Conservation (phyloP, 2,797 vertebrate genomes). For the Eidolon dupreanum region DNA sequence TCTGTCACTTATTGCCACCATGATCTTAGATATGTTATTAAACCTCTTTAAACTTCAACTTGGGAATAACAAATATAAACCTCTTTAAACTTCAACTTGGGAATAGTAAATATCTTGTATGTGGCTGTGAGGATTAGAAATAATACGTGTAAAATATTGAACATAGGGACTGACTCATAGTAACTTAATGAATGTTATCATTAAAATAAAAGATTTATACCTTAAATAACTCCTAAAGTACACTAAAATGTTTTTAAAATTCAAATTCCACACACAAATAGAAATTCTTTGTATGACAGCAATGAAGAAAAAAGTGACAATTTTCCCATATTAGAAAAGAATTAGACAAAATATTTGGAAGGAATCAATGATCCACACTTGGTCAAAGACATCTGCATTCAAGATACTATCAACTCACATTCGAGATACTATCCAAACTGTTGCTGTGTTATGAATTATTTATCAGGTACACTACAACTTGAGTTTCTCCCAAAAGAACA, state of each 20-base stretch:
- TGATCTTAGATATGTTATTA: conserved; percentile 4
- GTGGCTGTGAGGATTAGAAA: conserved; percentile 25
- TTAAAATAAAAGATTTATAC: conserved; percentile 16
- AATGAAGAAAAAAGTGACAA: conserved; percentile 26
- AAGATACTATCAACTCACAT: not conserved
- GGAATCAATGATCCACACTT: not conserved
- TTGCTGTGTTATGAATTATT: not conserved
- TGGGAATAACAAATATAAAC: conserved; percentile 31
- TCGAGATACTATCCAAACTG: not conserved
- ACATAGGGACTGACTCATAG: not conserved
- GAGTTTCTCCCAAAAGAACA: conserved; percentile 26
- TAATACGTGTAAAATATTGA: conserved; percentile 13
- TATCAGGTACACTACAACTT: conserved; percentile 16
- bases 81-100: conserved; percentile 30
- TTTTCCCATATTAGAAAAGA: conserved; percentile 36
- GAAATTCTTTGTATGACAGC: not conserved
- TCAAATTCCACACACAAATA: conserved; percentile 44
- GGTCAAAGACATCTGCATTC: conserved; percentile 23
- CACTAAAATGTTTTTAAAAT: conserved; percentile 10
- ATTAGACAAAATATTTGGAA: conserved; percentile 21
- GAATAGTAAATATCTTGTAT: conserved; percentile 36
- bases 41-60: conserved; percentile 42
- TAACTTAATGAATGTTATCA: conserved; percentile 27
- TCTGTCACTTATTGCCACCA: conserved; percentile 21
- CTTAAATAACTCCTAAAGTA: conserved; percentile 10